phyloP scores from a whole-genome alignment of 2,888 invertebrate species.

The Elegia similella region DNA sequence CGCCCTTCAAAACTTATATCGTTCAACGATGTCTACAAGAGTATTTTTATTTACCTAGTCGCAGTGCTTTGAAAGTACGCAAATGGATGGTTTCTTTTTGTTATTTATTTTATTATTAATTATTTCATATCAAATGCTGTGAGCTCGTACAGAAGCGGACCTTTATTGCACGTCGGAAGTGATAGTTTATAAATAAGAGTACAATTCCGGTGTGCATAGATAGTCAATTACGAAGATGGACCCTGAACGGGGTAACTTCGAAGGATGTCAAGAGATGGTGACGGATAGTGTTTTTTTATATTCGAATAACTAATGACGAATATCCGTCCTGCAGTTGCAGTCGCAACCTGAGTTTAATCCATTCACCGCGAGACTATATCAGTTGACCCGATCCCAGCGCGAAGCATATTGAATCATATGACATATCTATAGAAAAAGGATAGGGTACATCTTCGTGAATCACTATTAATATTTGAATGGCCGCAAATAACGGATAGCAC shows the following conservation, averaged over 20 bases:
- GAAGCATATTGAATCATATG: too few relatives aligned
- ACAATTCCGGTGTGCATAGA: too few relatives aligned
- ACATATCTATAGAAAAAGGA: too few relatives aligned
- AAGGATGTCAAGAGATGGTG: too few relatives aligned
- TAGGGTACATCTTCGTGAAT: background rate
- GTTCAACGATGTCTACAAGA: slow-evolving; percentile 3
- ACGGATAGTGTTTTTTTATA: too few relatives aligned
- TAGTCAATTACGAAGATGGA: too few relatives aligned
- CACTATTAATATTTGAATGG: background rate
- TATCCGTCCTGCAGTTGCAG: too few relatives aligned
- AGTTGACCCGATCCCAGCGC: too few relatives aligned
- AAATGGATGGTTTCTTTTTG: slow-evolving; percentile 20
- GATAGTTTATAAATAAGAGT: background rate
- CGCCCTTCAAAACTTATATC: background rate
- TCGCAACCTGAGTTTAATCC: too few relatives aligned
- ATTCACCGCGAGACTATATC: too few relatives aligned
- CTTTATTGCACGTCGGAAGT: background rate
- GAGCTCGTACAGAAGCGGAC: slow-evolving; percentile 8
- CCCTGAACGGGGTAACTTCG: too few relatives aligned
- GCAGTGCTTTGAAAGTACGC: slow-evolving; percentile 25
- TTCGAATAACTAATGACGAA: too few relatives aligned
- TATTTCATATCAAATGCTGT: slow-evolving; percentile 17
- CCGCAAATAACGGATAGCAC: slow-evolving; percentile 16
- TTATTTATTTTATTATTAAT: slow-evolving; percentile 24
- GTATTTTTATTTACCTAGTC: slow-evolving; percentile 23